phyloP scores from a whole-genome alignment of 2,888 invertebrate species.

The Caenorhabditis afra region DNA sequence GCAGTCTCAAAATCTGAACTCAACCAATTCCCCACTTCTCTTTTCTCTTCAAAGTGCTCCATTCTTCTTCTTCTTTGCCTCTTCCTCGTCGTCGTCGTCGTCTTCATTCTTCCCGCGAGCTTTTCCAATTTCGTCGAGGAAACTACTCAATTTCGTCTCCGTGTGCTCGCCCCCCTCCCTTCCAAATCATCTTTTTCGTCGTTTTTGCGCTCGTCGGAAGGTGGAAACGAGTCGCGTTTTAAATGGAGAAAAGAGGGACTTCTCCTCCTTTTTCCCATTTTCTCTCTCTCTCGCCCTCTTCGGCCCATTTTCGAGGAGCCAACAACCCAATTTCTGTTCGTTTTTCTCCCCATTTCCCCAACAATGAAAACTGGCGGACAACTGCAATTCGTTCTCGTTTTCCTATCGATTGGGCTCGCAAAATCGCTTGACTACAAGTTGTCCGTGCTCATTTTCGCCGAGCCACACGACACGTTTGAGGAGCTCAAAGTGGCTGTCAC shows the following conservation, averaged over 20 bases:
- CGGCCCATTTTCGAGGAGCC: background rate
- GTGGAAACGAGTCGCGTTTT: conserved; percentile 10
- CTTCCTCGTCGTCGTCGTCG: no score
- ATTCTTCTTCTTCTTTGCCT: no score
- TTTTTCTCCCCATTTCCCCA: background rate
- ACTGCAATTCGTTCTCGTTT: background rate
- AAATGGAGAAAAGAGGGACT: no score
- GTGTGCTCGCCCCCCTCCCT: conserved; percentile 14
- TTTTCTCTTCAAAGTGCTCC: no score
- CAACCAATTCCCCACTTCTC: no score
- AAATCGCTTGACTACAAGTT: conserved; percentile 56
- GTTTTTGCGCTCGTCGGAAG: conserved; percentile 12
- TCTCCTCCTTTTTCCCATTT: no score
- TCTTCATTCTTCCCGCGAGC: background rate
- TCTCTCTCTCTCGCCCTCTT: background rate
- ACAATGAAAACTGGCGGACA: conserved; percentile 12
- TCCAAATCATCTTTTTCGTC: conserved; percentile 36
- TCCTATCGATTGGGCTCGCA: conserved; percentile 4
- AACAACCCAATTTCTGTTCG: background rate
- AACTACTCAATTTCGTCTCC: conserved; percentile 15
- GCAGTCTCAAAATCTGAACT: no score
- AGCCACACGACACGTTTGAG: conserved; percentile 52
- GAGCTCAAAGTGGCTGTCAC: conserved; percentile 59
- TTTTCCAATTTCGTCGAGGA: conserved; percentile 8
- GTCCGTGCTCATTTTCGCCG: conserved; percentile 62